phyloP scores from a whole-genome alignment of 2,888 invertebrate genomes.

The Eustalomyia histrio region DNA sequence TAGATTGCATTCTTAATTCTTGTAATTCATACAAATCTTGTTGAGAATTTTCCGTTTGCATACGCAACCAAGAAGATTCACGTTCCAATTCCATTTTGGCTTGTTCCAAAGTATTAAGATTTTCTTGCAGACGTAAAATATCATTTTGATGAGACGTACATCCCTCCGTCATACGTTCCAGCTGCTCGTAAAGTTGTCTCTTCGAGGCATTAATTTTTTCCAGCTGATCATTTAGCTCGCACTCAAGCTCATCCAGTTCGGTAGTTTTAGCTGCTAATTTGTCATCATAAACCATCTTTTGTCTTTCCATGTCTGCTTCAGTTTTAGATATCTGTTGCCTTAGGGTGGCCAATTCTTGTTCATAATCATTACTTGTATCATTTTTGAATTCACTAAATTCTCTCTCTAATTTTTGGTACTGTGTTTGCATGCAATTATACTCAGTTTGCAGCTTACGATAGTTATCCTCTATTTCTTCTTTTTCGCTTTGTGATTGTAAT shows the following conservation, averaged over 20 bases:
- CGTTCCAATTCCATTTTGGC: constrained; percentile 73
- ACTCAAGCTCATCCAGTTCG: constrained; percentile 81
- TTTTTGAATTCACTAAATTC: constrained; percentile 78
- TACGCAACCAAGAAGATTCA: constrained; percentile 75
- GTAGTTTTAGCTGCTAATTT: constrained; percentile 77
- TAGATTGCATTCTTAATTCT: constrained; percentile 77
- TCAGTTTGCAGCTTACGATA: constrained; percentile 80
- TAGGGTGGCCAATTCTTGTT: constrained; percentile 74
- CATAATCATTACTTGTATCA: constrained; percentile 77
- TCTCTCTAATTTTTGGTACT: constrained; percentile 79
- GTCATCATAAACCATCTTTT: constrained; percentile 79
- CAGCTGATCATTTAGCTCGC: constrained; percentile 80
- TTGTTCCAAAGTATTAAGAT: constrained; percentile 73
- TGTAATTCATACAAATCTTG: constrained; percentile 78
- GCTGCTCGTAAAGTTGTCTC: constrained; percentile 81
- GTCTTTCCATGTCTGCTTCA: constrained; percentile 80
- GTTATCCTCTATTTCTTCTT: constrained; percentile 80
- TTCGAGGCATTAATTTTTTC: constrained; percentile 73
- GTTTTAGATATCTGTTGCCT: constrained; percentile 79
- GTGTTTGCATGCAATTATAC: constrained; percentile 77
- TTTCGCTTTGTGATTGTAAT: constrained; percentile 81
- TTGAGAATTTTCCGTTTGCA: constrained; percentile 77
- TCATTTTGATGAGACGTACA: constrained; percentile 82
- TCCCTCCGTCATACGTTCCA: constrained; percentile 82
- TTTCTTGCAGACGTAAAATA: constrained; percentile 77